Conservation (phyloP, 2,888 invertebrate genomes). For the Ptychoptera contaminata region DNA sequence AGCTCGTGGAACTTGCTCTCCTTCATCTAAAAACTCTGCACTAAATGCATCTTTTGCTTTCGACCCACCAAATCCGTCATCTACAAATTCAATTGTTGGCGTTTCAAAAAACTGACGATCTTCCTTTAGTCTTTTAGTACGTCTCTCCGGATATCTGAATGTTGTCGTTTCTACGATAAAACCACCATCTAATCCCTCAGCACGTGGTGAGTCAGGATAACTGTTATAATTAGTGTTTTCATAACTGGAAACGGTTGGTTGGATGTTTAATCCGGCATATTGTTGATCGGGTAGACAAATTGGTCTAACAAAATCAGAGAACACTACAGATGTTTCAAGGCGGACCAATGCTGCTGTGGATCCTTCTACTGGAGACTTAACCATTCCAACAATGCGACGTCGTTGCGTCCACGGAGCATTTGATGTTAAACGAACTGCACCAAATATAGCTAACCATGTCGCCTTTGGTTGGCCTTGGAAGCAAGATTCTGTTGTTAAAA, state of each 20-base stretch:
- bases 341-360: slow-evolving; percentile 70
- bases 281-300: slow-evolving; percentile 55
- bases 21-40: slow-evolving; percentile 12
- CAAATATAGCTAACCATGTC: slow-evolving; percentile 71
- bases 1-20: slow-evolving; percentile 21
- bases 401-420: slow-evolving; percentile 81
- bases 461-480: slow-evolving; percentile 79
- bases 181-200: slow-evolving; percentile 20
- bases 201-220: slow-evolving; percentile 17
- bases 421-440: slow-evolving; percentile 57
- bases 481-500: slow-evolving; percentile 74
- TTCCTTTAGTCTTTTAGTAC: slow-evolving; percentile 17
- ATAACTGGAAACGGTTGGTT: too few relatives aligned
- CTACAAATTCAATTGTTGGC: slow-evolving; percentile 13
- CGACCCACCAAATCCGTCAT: slow-evolving; percentile 7
- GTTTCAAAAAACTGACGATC: slow-evolving; percentile 26
- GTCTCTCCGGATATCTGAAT: background rate
- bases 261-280: background rate
- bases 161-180: slow-evolving; percentile 7
- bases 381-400: slow-evolving; percentile 67
- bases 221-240: background rate
- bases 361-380: slow-evolving; percentile 78
- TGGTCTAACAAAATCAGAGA: slow-evolving; percentile 72
- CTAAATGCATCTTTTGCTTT: slow-evolving; percentile 5
- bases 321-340: slow-evolving; percentile 54